Evolutionary conservation across 2,113 vertebrate species (phyloP).

Genomic region (Stigmatopora argus): DNA sequence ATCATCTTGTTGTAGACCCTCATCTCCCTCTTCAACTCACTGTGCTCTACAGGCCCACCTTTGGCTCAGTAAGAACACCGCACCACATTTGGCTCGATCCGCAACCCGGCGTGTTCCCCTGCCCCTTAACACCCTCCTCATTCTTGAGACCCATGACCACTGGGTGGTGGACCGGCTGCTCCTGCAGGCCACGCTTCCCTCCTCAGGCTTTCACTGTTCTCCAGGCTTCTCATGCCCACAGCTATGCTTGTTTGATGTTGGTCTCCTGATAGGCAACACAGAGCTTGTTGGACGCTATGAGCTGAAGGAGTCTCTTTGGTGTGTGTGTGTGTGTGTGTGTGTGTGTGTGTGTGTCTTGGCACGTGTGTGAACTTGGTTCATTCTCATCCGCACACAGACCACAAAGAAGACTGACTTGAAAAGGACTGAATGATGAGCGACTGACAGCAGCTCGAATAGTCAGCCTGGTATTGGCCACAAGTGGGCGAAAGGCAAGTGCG

Average conservation of each 20-base stretch:
- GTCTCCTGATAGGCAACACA: conserved; percentile 60
- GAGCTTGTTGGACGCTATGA: conserved; percentile 32
- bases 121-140: conserved; percentile 20
- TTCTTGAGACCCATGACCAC: conserved; percentile 33
- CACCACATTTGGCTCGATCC: not conserved
- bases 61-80: conserved; percentile 6
- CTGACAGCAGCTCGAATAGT: conserved; percentile 56
- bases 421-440: conserved; percentile 63
- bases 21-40: conserved; percentile 22
- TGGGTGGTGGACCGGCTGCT: not conserved
- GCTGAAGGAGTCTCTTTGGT: conserved; percentile 4
- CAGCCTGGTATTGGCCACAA: conserved; percentile 23
- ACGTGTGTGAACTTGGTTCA: conserved; percentile 21
- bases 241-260: conserved; percentile 64
- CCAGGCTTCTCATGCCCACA: conserved; percentile 64
- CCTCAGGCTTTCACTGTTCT: conserved; percentile 33
- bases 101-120: conserved; percentile 11
- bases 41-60: conserved; percentile 33
- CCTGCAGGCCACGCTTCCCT: conserved; percentile 14
- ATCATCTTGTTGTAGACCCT: conserved; percentile 36
- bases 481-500: conserved; percentile 46
- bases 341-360: conserved; percentile 20
- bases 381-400: conserved; percentile 40
- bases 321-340: conserved; percentile 5
- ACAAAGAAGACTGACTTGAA: conserved; percentile 58